Percentiles rank a stretch among this genome's conserved stretches.
These are phyloP conservation scores for Gymnobelideus leadbeateri DNA, from an alignment of 2,113 vertebrate species.

Conservation along the genomic window DNA sequence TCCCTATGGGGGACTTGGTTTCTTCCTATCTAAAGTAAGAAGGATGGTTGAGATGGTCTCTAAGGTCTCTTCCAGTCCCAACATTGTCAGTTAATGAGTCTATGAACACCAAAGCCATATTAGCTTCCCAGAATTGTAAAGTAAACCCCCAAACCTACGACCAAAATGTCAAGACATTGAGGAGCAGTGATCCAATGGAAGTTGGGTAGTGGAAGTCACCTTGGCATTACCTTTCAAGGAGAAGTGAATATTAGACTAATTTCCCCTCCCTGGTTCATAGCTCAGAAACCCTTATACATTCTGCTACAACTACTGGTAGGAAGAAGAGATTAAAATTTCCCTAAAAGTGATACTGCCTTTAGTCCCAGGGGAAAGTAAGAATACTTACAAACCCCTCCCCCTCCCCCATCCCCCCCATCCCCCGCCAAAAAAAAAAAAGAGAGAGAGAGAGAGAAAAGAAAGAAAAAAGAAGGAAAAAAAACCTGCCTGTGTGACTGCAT, in stretches of 20 bases:
- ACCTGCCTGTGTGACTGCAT: constrained; percentile 81
- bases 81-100: not conserved
- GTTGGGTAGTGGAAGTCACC: not conserved
- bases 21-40: not conserved
- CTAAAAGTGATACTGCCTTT: constrained; percentile 81
- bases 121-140: not conserved
- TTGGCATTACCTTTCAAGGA: not conserved
- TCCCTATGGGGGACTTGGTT: not conserved
- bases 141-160: not conserved
- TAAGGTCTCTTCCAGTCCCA: not conserved
- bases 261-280: not conserved
- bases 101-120: not conserved
- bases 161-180: not conserved
- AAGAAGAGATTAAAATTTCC: constrained; percentile 72
- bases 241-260: not conserved
- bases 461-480: constrained; percentile 79
- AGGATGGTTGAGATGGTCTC: not conserved
- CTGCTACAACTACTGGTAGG: not conserved
- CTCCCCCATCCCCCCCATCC: too few relatives aligned
- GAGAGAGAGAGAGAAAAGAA: not conserved
- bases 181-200: not conserved
- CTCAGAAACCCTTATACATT: not conserved
- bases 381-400: not conserved
- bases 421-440: too few relatives aligned
- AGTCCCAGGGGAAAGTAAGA: constrained; percentile 78